Evolutionary conservation across 2,113 vertebrate genomes (phyloP), one percentile per base, ranked within the genome.

Genomic region (Melanerpes formicivorus): DNA sequence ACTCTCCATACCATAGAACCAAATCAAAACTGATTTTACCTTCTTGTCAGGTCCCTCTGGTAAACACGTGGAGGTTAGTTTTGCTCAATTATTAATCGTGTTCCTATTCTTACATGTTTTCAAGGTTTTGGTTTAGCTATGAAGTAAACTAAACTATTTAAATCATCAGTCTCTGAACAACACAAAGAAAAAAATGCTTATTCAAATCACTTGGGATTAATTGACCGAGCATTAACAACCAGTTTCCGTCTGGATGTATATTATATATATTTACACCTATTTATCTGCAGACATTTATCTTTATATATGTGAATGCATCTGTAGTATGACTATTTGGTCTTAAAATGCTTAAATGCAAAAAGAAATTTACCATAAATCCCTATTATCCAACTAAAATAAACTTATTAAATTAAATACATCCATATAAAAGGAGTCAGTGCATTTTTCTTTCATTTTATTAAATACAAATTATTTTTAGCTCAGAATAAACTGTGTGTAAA

Each of bases 271-370:
- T 46, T 56, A 56, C 34, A 27, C 2, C 4, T 50, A 52, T 58
- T 52, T 55, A 29, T 21, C 17, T 34, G 21, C 2, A 6, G n/a
- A 40, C 1, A 42, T 64, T 25, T 52, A 0, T 52, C 0, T 56
- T 14, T 32, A 40, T 23, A 3, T 32, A 6, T 44, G 3, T 58
- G 2, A 7, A 2, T 34, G 2, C 18, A 18, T 3, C 7, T n/a
- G 21, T 3, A 63, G 8, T 34, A 64, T 5, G 17, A 26, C 8
- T 52, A 34, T 21, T 18, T 59, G 8, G 11, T 70, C 26, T 88
- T 63, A 85, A 73, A 65, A 54, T 54, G 8, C 17, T 72, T 50
- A 81, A 22, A 26, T 69, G 23, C 11, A 50, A 78, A 71, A 11
- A 64, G 46, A 58, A 78, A 72, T 77, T 63, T 18, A 40, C 19